Evolutionary conservation across 2,113 vertebrate genomes (phyloP), one percentile per base, ranked within the genome.

Genomic region (Pholis gunnellus): DNA sequence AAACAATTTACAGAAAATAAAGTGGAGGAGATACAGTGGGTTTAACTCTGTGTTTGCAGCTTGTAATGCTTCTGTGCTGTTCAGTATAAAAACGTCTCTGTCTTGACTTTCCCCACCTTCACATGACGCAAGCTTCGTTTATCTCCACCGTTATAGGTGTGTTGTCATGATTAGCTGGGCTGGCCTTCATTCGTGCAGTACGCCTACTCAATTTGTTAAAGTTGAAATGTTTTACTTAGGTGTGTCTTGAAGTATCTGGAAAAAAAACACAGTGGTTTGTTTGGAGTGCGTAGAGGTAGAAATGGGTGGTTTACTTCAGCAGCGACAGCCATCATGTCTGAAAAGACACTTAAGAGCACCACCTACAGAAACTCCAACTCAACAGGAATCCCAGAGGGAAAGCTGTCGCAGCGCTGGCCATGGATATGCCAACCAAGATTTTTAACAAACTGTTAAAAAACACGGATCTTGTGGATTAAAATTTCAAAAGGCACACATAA

Each of bases 1-100:
- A 85, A 87, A 75, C 64, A 78, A 77, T 79, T 79, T 64, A 82
- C 9, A 56, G 44, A 17, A 70, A 81, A 74, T 63, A 57, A 79
- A 74, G 59, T 54, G 48, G 25, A 68, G 17, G 40, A 56, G 54
- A 87, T 60, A 74, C 48, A 60, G 40, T 63, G 54, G 61, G 70
- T 83, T 85, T 76, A 74, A 66, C 31, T 40, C 42, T 54, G 54
- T 60, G 54, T 68, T 64, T 38, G 9, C 9, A 10, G 31, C 57
- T 70, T 34, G 36, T 68, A 78, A 78, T 50, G 4, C 48, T 77
- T 66, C 82, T 60, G 29, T 69, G 56, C 11, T 42, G 31, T 68
- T 60, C 6, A 18, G 38, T 31, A 20, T 54, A 57, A 83, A 80
- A 74, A 67, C 42, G 75, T 40, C 65, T 63, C 59, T 22, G 42